These are phyloP conservation scores for Gouania willdenowi DNA, from an alignment of 2,797 vertebrate genomes.

Conservation along the genomic window DNA sequence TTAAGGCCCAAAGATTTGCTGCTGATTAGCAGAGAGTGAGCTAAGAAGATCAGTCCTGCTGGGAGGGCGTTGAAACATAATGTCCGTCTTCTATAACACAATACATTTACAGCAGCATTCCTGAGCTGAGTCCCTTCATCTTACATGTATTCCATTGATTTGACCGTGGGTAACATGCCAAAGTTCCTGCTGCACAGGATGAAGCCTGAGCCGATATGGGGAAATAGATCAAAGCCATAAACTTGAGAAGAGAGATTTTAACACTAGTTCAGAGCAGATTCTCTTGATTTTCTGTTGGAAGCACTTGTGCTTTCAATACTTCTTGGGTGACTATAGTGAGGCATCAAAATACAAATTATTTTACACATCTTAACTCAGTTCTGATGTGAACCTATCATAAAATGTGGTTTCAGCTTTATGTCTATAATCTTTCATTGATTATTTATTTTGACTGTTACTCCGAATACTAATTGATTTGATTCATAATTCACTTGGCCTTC, in stretches of 20 bases:
- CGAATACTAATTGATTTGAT: too few species aligned
- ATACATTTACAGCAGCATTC: slow-evolving; percentile 57
- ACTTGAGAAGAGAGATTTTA: background rate
- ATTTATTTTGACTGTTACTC: too few species aligned
- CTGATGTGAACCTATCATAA: too few species aligned
- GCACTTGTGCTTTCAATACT: background rate
- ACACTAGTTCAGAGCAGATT: background rate
- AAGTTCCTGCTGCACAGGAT: slow-evolving; percentile 17
- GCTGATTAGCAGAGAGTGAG: slow-evolving; percentile 77
- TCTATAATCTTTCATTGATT: too few species aligned
- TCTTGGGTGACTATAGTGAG: background rate
- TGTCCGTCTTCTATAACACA: slow-evolving; percentile 62
- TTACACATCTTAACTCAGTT: too few species aligned
- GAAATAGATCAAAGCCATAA: background rate
- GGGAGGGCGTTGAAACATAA: slow-evolving; percentile 64
- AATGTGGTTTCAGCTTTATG: too few species aligned
- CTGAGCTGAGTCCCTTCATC: slow-evolving; percentile 54
- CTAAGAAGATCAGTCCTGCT: slow-evolving; percentile 71
- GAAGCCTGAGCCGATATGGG: slow-evolving; percentile 1
- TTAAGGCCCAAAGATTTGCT: slow-evolving; percentile 65
- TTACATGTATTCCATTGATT: slow-evolving; percentile 38
- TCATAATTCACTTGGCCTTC: too few species aligned
- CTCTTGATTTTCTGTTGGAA: background rate
- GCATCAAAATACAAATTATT: background rate
- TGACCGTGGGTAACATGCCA: slow-evolving; percentile 14